A percentile compares a stretch with the other conserved stretches of the same genome.
phyloP scores from a whole-genome alignment of 2,888 invertebrate genomes.

The Cheilosia pagana region DNA sequence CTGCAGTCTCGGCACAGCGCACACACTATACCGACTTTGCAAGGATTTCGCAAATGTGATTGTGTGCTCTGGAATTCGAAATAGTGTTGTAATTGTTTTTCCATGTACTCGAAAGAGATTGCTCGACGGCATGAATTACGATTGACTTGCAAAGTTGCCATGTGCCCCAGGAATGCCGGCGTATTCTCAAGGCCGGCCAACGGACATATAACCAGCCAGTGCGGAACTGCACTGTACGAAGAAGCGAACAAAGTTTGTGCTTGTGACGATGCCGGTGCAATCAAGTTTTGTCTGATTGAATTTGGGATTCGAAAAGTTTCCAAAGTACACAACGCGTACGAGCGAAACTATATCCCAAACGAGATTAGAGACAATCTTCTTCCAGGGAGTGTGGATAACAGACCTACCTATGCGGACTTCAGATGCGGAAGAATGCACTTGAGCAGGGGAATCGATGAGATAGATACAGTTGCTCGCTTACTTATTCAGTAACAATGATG shows the following conservation, averaged over 20 bases:
- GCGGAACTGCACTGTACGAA: constrained; percentile 16
- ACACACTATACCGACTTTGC: constrained; percentile 12
- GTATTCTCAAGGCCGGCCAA: constrained; percentile 50
- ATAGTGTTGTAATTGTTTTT: constrained; percentile 74
- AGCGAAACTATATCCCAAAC: background rate
- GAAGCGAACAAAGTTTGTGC: constrained; percentile 16
- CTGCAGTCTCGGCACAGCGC: background rate
- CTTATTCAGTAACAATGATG: constrained; percentile 56
- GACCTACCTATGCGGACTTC: too few relatives aligned
- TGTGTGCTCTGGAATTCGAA: constrained; percentile 49
- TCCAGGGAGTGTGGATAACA: constrained; percentile 17
- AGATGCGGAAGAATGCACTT: constrained; percentile 6
- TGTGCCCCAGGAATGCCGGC: constrained; percentile 42
- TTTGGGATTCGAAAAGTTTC: constrained; percentile 55
- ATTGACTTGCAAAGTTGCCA: constrained; percentile 49
- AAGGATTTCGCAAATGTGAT: constrained; percentile 57
- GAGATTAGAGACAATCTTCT: constrained; percentile 39
- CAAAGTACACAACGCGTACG: constrained; percentile 20
- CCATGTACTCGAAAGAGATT: constrained; percentile 66
- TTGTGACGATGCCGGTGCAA: constrained; percentile 57
- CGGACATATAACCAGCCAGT: background rate
- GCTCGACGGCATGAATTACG: constrained; percentile 68
- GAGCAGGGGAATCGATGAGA: constrained; percentile 39
- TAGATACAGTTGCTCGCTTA: constrained; percentile 19
- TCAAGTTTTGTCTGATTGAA: constrained; percentile 70